Evolutionary conservation across 2,113 vertebrate genomes (phyloP).

Genomic region (Rhea americana): DNA sequence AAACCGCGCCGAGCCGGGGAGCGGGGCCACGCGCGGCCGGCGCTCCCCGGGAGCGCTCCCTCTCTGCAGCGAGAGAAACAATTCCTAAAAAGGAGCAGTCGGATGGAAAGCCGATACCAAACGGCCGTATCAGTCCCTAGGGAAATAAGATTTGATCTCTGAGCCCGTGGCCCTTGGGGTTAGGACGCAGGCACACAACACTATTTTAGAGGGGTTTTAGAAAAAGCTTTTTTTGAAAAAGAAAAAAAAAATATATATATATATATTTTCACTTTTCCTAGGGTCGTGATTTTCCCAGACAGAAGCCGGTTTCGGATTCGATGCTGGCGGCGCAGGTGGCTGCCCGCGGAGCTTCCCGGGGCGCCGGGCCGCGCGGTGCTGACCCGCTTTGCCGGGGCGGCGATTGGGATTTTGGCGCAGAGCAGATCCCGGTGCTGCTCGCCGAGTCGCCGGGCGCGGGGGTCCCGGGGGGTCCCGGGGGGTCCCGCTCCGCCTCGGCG

Average conservation of each 20-base stretch:
- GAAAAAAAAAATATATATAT: too few relatives aligned
- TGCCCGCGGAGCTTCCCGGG: neutral
- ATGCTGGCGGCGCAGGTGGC: neutral
- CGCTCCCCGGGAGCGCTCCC: neutral
- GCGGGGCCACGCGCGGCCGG: accelerated
- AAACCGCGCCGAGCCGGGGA: neutral
- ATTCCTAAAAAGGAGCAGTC: slow-evolving; percentile 55
- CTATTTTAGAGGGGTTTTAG: neutral
- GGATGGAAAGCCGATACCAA: slow-evolving; percentile 45
- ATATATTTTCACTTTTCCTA: neutral
- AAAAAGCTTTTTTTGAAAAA: too few relatives aligned
- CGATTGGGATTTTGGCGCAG: neutral
- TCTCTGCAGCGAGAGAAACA: slow-evolving; percentile 22
- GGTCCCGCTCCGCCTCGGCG: neutral
- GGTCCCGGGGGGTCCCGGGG: neutral
- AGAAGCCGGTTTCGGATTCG: accelerated
- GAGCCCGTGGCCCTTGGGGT: neutral
- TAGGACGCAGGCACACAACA: neutral
- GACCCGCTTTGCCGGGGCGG: neutral
- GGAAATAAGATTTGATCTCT: neutral
- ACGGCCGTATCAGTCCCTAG: slow-evolving; percentile 15
- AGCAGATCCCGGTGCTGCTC: too few relatives aligned
- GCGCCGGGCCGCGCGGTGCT: neutral
- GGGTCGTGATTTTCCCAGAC: slow-evolving; percentile 10
- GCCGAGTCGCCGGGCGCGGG: too few relatives aligned